Percentiles rank a stretch among this genome's conserved stretches.
Conservation (phyloP, 2,113 vertebrate species). For the Microtus montanus region DNA sequence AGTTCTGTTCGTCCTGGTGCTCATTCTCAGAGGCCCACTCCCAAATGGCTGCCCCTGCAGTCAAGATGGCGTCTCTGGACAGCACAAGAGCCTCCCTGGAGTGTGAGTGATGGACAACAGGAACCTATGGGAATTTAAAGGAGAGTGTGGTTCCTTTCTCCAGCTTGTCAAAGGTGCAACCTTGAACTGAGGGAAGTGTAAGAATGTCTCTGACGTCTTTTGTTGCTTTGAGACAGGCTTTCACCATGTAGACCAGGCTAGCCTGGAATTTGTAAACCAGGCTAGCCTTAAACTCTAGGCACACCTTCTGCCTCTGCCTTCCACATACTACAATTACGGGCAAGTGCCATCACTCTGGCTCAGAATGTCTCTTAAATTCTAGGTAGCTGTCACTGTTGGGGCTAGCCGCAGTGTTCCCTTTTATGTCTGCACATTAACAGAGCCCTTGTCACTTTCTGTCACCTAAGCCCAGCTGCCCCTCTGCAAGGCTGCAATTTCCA, state of each 20-base stretch:
- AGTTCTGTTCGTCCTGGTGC: background rate
- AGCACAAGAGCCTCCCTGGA: background rate
- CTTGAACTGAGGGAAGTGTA: background rate
- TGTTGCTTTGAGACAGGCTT: background rate
- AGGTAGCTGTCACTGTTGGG: background rate
- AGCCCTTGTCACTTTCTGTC: background rate
- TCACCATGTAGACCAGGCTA: background rate
- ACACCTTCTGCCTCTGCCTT: background rate
- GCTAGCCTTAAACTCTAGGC: background rate
- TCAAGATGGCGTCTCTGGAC: background rate
- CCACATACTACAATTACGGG: background rate
- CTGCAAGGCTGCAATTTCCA: background rate
- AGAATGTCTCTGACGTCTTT: background rate
- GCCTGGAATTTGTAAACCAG: background rate
- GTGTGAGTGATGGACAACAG: background rate
- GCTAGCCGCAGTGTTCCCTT: background rate
- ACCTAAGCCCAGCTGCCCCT: background rate
- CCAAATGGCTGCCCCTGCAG: background rate
- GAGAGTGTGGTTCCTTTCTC: background rate
- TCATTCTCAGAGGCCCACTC: background rate
- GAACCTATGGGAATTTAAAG: background rate
- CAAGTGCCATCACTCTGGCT: background rate
- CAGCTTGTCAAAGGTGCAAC: background rate
- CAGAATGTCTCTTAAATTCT: background rate
- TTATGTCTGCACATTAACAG: background rate